Evolutionary conservation across 2,113 vertebrate genomes (phyloP), one percentile per base, ranked within the genome.

Genomic region (Phalacrocorax aristotelis): DNA sequence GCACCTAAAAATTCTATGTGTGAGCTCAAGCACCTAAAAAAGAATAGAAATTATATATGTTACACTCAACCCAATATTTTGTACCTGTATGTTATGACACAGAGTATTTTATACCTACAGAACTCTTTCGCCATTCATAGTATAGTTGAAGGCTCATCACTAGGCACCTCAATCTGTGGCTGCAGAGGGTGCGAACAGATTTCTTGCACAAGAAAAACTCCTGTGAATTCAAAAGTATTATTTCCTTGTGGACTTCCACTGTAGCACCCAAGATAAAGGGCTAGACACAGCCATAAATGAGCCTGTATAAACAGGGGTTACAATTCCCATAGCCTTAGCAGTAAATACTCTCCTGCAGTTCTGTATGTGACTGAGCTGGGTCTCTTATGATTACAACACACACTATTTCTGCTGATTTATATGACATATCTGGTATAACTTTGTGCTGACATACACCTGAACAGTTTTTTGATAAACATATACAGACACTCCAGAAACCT

Each of bases 11-110:
- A 81, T 29, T 76, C 19, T n/a, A n/a, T 5, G 3, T 40, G 25
- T 7, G 11, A 80, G 23, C 7, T 42, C 54, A 85, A 75, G 30
- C 51, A 55, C 7, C 13, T 29, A 40, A 52, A 75, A 70, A 54
- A 52, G 2, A 64, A 23, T 60, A 57, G 77, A 81, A 49, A 3
- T 44, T 22, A 2, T 0, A 17, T 1, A 48, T 27, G 1, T 48
- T 55, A n/a, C 15, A 18, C 6, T 40, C 4, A 75, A 75, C 5
- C 30, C 69, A 77, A 38, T 32, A 4, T 36, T 70, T 75, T 48
- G 15, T 72, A 57, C 15, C 21, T 42, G 18, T 1, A 1, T 7
- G 3, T 54, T 79, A 29, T 11, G 15, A 46, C 34, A 60, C 5
- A 69, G 15, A 18, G 1, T 32, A 46, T 78, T 83, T 88, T 62